These are phyloP conservation scores for Spilarctia lutea DNA, from an alignment of 2,888 invertebrate genomes.

Conservation along the genomic window DNA sequence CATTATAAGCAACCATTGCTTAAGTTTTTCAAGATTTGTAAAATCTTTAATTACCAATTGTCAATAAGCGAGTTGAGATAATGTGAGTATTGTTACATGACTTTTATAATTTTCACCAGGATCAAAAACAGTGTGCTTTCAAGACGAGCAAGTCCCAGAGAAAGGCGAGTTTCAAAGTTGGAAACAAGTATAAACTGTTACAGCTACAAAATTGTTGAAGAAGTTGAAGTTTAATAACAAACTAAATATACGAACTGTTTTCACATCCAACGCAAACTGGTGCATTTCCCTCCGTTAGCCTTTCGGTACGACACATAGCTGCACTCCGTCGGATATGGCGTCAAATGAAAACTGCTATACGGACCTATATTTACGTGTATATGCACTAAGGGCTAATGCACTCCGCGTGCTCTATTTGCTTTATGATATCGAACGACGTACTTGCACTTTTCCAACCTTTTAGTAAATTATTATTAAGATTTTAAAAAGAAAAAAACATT, in stretches of 20 bases:
- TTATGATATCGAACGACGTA: slow-evolving; percentile 27
- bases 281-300: slow-evolving; percentile 34
- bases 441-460: slow-evolving; percentile 18
- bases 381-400: slow-evolving; percentile 37
- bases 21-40: neutral
- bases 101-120: neutral
- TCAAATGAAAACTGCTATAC: slow-evolving; percentile 46
- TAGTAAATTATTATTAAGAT: slow-evolving; percentile 7
- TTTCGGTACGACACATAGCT: slow-evolving; percentile 45
- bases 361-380: slow-evolving; percentile 35
- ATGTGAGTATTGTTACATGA: neutral
- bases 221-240: neutral
- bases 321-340: slow-evolving; percentile 55
- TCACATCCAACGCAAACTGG: slow-evolving; percentile 22
- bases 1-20: neutral
- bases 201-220: neutral
- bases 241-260: slow-evolving; percentile 32
- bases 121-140: neutral
- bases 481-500: slow-evolving; percentile 10
- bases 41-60: neutral
- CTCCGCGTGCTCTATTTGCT: slow-evolving; percentile 41
- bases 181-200: neutral
- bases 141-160: neutral
- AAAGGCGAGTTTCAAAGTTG: neutral
- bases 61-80: neutral